Conservation (phyloP, 2,888 invertebrate genomes). For the Drosophila melanocephala region DNA sequence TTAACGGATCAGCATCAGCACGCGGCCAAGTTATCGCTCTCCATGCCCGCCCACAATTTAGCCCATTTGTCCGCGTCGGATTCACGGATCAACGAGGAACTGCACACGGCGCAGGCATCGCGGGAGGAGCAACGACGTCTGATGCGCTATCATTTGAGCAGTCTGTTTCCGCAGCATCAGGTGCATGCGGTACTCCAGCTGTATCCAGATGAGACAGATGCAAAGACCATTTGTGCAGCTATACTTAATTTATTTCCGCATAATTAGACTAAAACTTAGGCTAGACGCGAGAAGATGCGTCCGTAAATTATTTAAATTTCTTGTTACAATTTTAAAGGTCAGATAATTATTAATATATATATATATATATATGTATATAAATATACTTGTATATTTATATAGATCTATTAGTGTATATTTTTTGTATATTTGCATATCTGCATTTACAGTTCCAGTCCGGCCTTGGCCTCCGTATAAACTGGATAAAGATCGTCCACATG, state of each 20-base stretch:
- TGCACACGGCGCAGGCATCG: slow-evolving; percentile 59
- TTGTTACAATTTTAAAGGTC: slow-evolving; percentile 54
- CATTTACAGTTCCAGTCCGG: slow-evolving; percentile 67
- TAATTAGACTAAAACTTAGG: slow-evolving; percentile 81
- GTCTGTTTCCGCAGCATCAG: slow-evolving; percentile 95
- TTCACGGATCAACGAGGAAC: slow-evolving; percentile 69
- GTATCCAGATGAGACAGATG: slow-evolving; percentile 95
- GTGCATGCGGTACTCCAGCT: slow-evolving; percentile 95
- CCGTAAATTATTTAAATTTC: slow-evolving; percentile 58
- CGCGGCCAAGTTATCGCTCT: slow-evolving; percentile 33
- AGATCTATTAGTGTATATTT: neutral
- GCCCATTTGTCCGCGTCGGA: slow-evolving; percentile 70
- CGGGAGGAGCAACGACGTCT: slow-evolving; percentile 89
- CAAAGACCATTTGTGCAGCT: slow-evolving; percentile 95
- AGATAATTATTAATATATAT: slow-evolving; percentile 52
- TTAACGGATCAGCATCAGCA: slow-evolving; percentile 62
- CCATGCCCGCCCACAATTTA: slow-evolving; percentile 64
- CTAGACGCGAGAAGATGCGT: slow-evolving; percentile 51
- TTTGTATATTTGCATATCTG: neutral
- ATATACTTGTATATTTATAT: slow-evolving; percentile 24
- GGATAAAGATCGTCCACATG: slow-evolving; percentile 51
- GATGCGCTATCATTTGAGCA: slow-evolving; percentile 95
- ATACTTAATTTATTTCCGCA: slow-evolving; percentile 91
- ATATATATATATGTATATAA: slow-evolving; percentile 21
- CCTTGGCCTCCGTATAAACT: slow-evolving; percentile 59